These are phyloP conservation scores for Calliphora vomitoria DNA, from an alignment of 2,888 invertebrate species.

Conservation along the genomic window DNA sequence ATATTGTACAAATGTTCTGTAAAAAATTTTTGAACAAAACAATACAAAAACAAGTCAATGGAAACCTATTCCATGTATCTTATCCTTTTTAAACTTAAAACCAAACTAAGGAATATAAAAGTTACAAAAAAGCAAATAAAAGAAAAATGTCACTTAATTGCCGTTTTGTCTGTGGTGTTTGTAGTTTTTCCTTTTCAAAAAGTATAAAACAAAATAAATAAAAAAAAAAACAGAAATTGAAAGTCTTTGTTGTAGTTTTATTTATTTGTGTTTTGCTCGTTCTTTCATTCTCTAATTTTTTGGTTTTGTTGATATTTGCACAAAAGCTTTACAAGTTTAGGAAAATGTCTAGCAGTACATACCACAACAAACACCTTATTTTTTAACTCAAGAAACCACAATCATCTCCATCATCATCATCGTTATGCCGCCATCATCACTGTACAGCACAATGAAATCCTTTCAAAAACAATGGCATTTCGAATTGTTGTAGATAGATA, in stretches of 20 bases:
- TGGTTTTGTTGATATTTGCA: conserved; percentile 63
- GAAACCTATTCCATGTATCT: conserved; percentile 53
- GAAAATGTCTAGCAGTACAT: conserved; percentile 64
- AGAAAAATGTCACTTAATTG: conserved; percentile 71
- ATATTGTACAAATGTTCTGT: conserved; percentile 57
- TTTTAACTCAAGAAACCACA: conserved; percentile 59
- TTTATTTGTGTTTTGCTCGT: conserved; percentile 30
- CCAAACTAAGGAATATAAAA: conserved; percentile 27
- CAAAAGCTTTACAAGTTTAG: conserved; percentile 68
- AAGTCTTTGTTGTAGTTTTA: conserved; percentile 64
- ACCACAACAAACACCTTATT: conserved; percentile 66
- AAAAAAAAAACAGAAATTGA: conserved; percentile 5
- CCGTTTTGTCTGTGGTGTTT: conserved; percentile 72
- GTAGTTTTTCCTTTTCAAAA: conserved; percentile 62
- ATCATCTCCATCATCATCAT: conserved; percentile 44
- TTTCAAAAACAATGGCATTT: conserved; percentile 29
- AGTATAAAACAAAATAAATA: background rate
- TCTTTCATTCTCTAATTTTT: conserved; percentile 32
- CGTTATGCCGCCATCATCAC: conserved; percentile 30
- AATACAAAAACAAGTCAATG: conserved; percentile 51
- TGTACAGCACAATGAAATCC: background rate
- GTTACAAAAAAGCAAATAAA: conserved; percentile 9
- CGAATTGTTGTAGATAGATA: background rate
- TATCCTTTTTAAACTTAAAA: conserved; percentile 57
- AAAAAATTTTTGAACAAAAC: conserved; percentile 17